These are phyloP conservation scores for Geopemphigus sp. DNA, from an alignment of 1,140 invertebrate genomes.

Conservation along the genomic window DNA sequence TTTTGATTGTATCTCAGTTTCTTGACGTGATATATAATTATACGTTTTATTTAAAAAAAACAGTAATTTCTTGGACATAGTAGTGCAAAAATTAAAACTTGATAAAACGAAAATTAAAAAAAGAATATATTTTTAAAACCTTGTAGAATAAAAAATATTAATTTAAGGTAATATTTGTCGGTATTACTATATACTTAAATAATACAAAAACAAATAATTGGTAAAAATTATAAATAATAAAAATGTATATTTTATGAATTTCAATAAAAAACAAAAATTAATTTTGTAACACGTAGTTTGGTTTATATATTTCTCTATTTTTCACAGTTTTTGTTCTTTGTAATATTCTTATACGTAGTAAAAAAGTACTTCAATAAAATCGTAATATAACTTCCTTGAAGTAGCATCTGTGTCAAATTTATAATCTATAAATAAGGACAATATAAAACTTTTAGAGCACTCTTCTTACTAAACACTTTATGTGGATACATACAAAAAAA, in stretches of 20 bases:
- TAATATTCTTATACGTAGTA: not conserved
- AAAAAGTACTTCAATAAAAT: not conserved
- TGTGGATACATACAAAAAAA: no score
- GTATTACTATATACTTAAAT: not conserved
- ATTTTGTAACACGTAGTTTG: not conserved
- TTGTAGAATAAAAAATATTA: no score
- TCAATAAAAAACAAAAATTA: not conserved
- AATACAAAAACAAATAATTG: not conserved
- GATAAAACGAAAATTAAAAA: no score
- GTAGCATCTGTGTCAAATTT: not conserved
- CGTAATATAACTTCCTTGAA: not conserved
- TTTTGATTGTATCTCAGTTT: no score
- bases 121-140: no score
- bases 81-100: no score
- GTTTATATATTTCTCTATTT: not conserved
- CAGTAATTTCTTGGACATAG: no score
- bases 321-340: not conserved
- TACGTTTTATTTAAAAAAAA: no score
- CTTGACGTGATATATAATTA: no score
- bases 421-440: not conserved
- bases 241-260: not conserved
- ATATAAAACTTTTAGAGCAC: not conserved
- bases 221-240: not conserved
- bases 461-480: not conserved
- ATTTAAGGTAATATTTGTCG: no score